Conservation (phyloP, 1,140 invertebrate genomes). For the Phymorhynchus buccinoides region DNA sequence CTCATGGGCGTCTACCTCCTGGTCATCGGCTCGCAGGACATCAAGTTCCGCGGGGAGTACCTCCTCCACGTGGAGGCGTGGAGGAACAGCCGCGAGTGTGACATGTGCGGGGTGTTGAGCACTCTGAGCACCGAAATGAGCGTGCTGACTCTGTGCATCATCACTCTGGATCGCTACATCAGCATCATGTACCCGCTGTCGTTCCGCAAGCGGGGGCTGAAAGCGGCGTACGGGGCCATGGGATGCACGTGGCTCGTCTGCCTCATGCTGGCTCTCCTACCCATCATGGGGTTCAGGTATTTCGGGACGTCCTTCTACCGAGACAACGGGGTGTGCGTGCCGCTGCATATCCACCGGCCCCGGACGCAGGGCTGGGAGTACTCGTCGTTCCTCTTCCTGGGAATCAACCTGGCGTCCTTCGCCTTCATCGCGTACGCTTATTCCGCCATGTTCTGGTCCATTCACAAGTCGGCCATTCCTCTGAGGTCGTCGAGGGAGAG, state of each 20-base stretch:
- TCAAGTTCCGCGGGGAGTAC: slow-evolving; percentile 79
- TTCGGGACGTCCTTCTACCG: slow-evolving; percentile 73
- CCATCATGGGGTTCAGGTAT: slow-evolving; percentile 78
- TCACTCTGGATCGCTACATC: slow-evolving; percentile 82
- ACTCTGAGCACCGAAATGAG: slow-evolving; percentile 77
- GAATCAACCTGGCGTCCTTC: slow-evolving; percentile 73
- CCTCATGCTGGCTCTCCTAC: slow-evolving; percentile 79
- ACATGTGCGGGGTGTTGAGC: slow-evolving; percentile 60
- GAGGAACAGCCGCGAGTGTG: slow-evolving; percentile 79
- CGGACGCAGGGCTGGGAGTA: slow-evolving; percentile 73
- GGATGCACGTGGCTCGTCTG: slow-evolving; percentile 80
- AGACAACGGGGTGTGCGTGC: slow-evolving; percentile 72
- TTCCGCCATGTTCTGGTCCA: slow-evolving; percentile 77
- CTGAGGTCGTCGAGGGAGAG: slow-evolving; percentile 77
- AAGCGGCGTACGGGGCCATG: slow-evolving; percentile 76
- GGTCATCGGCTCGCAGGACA: slow-evolving; percentile 81
- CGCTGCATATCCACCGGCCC: slow-evolving; percentile 70
- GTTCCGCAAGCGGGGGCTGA: slow-evolving; percentile 45
- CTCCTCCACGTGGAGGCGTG: slow-evolving; percentile 79
- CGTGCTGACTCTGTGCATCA: slow-evolving; percentile 83
- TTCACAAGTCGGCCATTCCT: slow-evolving; percentile 79
- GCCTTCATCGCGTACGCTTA: slow-evolving; percentile 72
- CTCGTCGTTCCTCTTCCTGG: slow-evolving; percentile 71
- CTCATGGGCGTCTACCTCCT: slow-evolving; percentile 86
- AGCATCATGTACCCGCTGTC: slow-evolving; percentile 81